Evolutionary conservation across 92 coral and sea anemone species (phyloP).

Genomic region (Heteractis magnifica): DNA sequence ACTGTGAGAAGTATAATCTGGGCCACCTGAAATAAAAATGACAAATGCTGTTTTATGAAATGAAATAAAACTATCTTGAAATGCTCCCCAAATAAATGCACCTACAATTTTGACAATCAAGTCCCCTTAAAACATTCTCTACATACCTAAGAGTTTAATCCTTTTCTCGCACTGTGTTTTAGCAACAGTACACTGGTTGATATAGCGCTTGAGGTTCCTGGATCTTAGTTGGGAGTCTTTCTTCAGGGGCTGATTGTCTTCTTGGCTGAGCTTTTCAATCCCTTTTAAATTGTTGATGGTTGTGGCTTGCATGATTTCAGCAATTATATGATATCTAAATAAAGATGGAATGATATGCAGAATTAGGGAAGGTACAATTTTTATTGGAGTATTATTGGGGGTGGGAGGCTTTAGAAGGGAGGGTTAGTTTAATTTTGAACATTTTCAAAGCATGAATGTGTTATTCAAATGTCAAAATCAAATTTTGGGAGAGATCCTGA

Average conservation of each 20-base stretch:
- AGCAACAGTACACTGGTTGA: conserved; percentile 98
- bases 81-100: no score
- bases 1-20: conserved; percentile 77
- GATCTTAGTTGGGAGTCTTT: conserved; percentile 91
- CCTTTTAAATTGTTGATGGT: conserved; percentile 93
- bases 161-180: conserved; percentile 95
- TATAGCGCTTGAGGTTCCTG: conserved; percentile 88
- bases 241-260: conserved; percentile 70
- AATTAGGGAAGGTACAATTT: background rate
- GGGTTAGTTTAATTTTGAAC: no score
- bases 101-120: background rate
- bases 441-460: no score
- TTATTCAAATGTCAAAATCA: no score
- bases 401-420: no score
- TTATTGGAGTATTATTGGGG: background rate
- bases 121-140: background rate
- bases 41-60: no score
- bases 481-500: no score
- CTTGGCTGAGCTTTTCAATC: conserved; percentile 68
- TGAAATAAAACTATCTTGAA: no score
- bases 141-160: conserved; percentile 80
- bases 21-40: conserved; percentile 56
- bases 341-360: background rate
- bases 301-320: conserved; percentile 99
- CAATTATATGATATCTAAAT: conserved; percentile 87